Percentiles rank a stretch among this genome's conserved stretches.
These are phyloP conservation scores for Potorous gilbertii DNA, from an alignment of 2,797 vertebrate species.

Conservation along the genomic window DNA sequence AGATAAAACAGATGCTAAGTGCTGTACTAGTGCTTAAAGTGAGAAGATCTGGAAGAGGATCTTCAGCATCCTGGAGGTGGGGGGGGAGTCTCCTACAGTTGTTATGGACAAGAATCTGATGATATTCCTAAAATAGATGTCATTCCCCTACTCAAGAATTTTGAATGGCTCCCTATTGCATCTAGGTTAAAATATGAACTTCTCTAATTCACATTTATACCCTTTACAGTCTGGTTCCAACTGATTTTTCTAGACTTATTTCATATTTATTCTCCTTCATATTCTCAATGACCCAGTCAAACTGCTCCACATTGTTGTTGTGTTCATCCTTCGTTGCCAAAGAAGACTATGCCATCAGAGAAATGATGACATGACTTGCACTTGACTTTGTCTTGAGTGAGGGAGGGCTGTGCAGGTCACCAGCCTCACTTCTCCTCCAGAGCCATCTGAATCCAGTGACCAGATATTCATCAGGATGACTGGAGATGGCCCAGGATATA, in stretches of 20 bases:
- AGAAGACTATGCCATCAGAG: too few relatives aligned
- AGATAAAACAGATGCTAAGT: background rate
- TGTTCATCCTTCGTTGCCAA: too few relatives aligned
- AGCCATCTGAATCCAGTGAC: too few relatives aligned
- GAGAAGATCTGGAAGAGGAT: background rate
- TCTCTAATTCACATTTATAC: background rate
- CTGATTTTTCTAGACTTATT: background rate
- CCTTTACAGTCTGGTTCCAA: background rate
- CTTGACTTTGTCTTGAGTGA: too few relatives aligned
- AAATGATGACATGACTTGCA: too few relatives aligned
- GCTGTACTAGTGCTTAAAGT: background rate
- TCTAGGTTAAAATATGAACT: background rate
- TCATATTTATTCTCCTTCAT: background rate
- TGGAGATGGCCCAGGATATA: too few relatives aligned
- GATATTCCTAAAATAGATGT: background rate
- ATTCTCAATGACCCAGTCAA: background rate
- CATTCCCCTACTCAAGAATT: too few relatives aligned
- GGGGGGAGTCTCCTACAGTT: background rate
- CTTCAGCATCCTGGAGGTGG: background rate
- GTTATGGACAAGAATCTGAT: background rate
- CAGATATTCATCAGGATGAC: too few relatives aligned
- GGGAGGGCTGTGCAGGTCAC: too few relatives aligned
- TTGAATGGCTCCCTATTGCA: background rate
- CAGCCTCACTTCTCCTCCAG: too few relatives aligned
- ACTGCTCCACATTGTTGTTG: background rate